Conservation (phyloP, 1,140 invertebrate species). For the Ceratosolen solmsi region DNA sequence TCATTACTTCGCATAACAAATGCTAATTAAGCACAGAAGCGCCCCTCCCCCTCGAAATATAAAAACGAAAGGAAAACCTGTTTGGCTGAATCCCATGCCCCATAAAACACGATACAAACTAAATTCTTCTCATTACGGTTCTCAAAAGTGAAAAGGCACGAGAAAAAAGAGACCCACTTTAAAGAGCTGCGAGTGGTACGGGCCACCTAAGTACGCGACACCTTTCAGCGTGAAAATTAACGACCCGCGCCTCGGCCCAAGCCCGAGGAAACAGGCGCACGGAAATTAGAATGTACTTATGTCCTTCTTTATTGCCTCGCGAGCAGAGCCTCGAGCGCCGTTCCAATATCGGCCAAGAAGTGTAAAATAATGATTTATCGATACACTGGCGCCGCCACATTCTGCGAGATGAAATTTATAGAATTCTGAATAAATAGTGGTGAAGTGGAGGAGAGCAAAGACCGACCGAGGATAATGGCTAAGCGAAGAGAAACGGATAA, state of each 20-base stretch:
- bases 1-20: background rate
- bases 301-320: background rate
- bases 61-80: constrained; percentile 44
- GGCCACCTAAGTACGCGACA: constrained; percentile 1
- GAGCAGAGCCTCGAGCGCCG: background rate
- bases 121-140: constrained; percentile 18
- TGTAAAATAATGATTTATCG: background rate
- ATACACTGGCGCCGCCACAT: background rate
- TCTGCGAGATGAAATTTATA: background rate
- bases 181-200: background rate
- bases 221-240: constrained; percentile 35
- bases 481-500: background rate
- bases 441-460: background rate
- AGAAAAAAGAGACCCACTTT: constrained; percentile 17
- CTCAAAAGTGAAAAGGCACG: constrained; percentile 22
- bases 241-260: background rate
- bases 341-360: background rate
- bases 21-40: constrained; percentile 1
- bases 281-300: background rate
- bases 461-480: background rate
- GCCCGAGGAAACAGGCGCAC: background rate
- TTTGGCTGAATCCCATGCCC: constrained; percentile 12
- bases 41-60: background rate
- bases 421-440: background rate
- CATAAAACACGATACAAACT: constrained; percentile 11